Evolutionary conservation across 2,888 invertebrate species (phyloP).

Genomic region (Nasonia oneida): DNA sequence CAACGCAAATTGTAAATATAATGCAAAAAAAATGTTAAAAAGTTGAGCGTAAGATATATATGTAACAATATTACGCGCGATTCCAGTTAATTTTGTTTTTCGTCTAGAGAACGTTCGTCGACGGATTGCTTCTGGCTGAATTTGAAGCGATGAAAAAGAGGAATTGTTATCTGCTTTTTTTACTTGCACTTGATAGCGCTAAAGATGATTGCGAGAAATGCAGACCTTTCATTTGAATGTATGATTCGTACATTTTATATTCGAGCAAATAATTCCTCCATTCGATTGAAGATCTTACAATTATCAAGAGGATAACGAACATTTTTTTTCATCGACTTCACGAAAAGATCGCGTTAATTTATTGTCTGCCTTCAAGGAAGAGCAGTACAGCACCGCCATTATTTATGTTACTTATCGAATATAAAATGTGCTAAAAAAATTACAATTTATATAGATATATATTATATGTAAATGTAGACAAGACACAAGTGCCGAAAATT

Average conservation of each 20-base stretch:
- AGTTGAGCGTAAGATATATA: slow-evolving; percentile 35
- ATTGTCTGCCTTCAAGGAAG: slow-evolving; percentile 57
- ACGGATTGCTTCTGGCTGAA: slow-evolving; percentile 24
- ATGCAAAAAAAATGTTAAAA: slow-evolving; percentile 44
- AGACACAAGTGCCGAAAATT: slow-evolving; percentile 50
- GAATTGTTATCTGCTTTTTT: slow-evolving; percentile 22
- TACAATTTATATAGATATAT: slow-evolving; percentile 23
- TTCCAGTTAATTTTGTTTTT: slow-evolving; percentile 41
- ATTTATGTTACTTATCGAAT: slow-evolving; percentile 54
- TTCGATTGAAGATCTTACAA: slow-evolving; percentile 19
- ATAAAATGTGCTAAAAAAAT: slow-evolving; percentile 43
- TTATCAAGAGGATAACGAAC: background rate
- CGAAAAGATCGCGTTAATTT: slow-evolving; percentile 52
- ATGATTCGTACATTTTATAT: background rate
- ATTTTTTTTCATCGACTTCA: slow-evolving; percentile 51
- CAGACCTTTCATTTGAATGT: background rate
- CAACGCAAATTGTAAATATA: slow-evolving; percentile 55
- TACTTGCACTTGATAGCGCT: slow-evolving; percentile 18
- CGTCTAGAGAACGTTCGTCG: slow-evolving; percentile 29
- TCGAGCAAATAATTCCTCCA: background rate
- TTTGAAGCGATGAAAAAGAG: slow-evolving; percentile 55
- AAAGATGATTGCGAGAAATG: background rate
- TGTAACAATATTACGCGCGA: slow-evolving; percentile 31
- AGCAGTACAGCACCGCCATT: slow-evolving; percentile 55
- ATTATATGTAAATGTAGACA: slow-evolving; percentile 52